Conservation (phyloP, 2,113 vertebrate species). For the Cyanoderma ruficeps region DNA sequence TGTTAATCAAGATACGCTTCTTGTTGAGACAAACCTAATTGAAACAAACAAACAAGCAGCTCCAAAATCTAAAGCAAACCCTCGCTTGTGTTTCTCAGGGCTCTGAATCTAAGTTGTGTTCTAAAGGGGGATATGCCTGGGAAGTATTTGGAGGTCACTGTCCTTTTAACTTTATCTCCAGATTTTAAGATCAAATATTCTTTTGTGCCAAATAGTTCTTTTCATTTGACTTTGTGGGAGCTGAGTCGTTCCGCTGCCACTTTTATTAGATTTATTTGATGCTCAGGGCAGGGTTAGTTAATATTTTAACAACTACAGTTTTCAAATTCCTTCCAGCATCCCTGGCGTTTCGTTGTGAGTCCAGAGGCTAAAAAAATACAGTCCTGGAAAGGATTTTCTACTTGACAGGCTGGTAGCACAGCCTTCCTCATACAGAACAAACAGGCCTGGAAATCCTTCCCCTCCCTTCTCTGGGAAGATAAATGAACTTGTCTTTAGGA, state of each 20-base stretch:
- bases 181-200: background rate
- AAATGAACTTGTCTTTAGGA: background rate
- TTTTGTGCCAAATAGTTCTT: background rate
- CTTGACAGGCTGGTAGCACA: background rate
- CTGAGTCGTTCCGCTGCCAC: background rate
- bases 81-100: background rate
- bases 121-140: background rate
- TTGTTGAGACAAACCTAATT: background rate
- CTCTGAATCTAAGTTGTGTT: background rate
- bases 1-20: background rate
- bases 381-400: background rate
- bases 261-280: background rate
- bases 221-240: background rate
- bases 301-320: background rate
- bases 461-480: background rate
- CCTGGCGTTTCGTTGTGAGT: background rate
- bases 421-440: background rate
- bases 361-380: background rate
- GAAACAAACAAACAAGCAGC: background rate
- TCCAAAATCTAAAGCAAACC: background rate
- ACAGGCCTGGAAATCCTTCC: background rate
- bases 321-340: background rate
- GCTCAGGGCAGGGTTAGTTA: background rate
- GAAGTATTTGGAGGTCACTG: background rate
- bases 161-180: slow-evolving; percentile 15